These are phyloP conservation scores for Phoxinus dragarum DNA, from an alignment of 2,797 vertebrate genomes.

Conservation along the genomic window DNA sequence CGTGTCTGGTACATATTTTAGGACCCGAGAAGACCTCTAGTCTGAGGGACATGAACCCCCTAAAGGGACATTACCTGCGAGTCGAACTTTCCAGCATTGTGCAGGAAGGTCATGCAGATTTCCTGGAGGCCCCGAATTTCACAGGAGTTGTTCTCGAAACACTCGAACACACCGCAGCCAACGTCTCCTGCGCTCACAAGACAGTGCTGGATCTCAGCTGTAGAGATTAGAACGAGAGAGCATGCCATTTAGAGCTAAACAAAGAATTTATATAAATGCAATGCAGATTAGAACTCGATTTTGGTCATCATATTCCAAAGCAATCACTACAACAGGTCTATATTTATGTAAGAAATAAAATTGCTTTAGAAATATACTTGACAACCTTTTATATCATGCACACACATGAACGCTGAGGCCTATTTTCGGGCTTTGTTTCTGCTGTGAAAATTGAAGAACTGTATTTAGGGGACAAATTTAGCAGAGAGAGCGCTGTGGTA, in stretches of 20 bases:
- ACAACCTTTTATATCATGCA: conserved; percentile 47
- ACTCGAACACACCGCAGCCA: conserved; percentile 97
- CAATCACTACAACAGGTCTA: neutral
- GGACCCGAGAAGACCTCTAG: neutral
- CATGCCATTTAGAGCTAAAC: conserved; percentile 3
- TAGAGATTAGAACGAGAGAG: conserved; percentile 52
- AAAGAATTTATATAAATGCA: conserved; percentile 4
- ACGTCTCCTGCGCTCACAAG: conserved; percentile 97
- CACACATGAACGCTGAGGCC: conserved; percentile 31
- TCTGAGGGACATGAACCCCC: conserved; percentile 60
- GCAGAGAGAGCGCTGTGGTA: conserved; percentile 53
- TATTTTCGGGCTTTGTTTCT: conserved; percentile 58
- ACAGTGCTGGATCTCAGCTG: conserved; percentile 98
- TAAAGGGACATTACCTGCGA: conserved; percentile 86
- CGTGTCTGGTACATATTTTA: neutral
- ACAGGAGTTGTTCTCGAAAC: conserved; percentile 99
- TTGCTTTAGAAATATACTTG: conserved; percentile 6
- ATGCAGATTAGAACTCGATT: neutral
- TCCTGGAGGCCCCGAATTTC: conserved; percentile 97
- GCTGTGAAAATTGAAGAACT: conserved; percentile 56
- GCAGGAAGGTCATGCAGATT: conserved; percentile 98
- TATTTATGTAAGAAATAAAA: conserved; percentile 23
- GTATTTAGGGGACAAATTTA: conserved; percentile 60
- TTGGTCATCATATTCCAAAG: neutral
- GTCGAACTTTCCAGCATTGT: conserved; percentile 99